A percentile compares a stretch with the other conserved stretches of the same genome.
Conservation (phyloP, 2,888 invertebrate genomes). For the Belgica antarctica region DNA sequence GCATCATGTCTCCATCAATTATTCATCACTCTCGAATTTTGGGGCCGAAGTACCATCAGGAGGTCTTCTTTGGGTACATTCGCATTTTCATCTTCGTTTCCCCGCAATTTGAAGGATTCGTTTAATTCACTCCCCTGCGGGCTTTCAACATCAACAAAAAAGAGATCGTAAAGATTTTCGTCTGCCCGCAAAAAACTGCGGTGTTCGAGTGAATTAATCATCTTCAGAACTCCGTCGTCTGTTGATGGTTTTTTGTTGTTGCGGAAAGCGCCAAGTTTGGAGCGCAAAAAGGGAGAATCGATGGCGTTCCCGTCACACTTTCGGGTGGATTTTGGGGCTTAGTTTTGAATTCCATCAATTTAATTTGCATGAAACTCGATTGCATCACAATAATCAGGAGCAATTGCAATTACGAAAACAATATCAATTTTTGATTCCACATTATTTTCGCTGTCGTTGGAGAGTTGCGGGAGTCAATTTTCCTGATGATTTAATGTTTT, state of each 20-base stretch:
- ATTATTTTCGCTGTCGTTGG: not conserved
- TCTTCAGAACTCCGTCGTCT: constrained; percentile 26
- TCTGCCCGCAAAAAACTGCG: constrained; percentile 23
- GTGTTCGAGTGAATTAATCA: constrained; percentile 34
- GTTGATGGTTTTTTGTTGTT: constrained; percentile 27
- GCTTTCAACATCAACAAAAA: not conserved
- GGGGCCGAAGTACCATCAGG: too few relatives aligned
- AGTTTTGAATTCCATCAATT: constrained; percentile 23
- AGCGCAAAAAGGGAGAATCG: constrained; percentile 2
- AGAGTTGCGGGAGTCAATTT: not conserved
- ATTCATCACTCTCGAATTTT: constrained; percentile 38
- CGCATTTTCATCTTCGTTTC: too few relatives aligned
- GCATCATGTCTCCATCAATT: constrained; percentile 39
- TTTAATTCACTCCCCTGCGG: constrained; percentile 41
- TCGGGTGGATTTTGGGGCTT: not conserved
- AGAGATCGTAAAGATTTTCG: constrained; percentile 13
- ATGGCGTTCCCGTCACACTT: constrained; percentile 14
- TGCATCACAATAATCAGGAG: not conserved
- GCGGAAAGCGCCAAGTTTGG: not conserved
- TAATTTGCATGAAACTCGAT: constrained; percentile 8
- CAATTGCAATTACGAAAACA: constrained; percentile 5
- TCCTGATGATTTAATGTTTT: constrained; percentile 12
- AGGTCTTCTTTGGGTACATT: too few relatives aligned
- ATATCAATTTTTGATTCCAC: not conserved
- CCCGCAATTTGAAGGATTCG: not conserved